Evolutionary conservation across 2,113 vertebrate genomes (phyloP).

Genomic region (Orthochromis indermauri): DNA sequence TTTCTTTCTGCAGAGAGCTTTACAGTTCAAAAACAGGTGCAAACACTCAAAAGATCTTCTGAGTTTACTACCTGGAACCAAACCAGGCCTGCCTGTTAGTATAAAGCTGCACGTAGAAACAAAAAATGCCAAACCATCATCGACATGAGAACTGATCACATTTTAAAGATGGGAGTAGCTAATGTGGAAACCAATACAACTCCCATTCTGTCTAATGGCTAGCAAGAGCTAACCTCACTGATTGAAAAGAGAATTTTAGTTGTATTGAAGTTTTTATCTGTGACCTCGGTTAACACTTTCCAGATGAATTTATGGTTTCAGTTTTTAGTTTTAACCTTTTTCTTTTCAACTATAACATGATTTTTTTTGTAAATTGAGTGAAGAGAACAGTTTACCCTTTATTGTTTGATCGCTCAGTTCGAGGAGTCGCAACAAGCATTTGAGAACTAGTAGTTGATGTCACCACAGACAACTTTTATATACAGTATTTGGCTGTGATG

Average conservation of each 20-base stretch:
- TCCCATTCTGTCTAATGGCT: background rate
- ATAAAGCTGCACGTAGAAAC: too few species aligned
- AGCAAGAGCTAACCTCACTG: background rate
- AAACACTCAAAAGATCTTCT: too few species aligned
- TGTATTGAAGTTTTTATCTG: background rate
- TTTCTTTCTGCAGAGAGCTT: too few species aligned
- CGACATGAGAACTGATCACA: accelerated
- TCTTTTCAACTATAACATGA: background rate
- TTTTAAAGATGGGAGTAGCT: accelerated
- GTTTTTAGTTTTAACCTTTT: background rate
- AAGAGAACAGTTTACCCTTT: background rate
- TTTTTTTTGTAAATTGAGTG: background rate
- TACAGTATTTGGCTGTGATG: background rate
- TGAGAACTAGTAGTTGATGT: background rate
- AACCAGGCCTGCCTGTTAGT: too few species aligned
- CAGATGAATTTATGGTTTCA: background rate
- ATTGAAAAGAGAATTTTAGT: background rate
- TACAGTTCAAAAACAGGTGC: too few species aligned
- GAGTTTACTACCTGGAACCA: too few species aligned
- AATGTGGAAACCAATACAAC: background rate
- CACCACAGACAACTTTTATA: background rate
- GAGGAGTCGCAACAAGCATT: background rate
- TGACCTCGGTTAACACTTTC: background rate
- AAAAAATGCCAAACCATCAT: background rate
- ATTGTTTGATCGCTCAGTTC: background rate